Conservation (phyloP, 2,113 vertebrate species). For the Peromyscus leucopus region DNA sequence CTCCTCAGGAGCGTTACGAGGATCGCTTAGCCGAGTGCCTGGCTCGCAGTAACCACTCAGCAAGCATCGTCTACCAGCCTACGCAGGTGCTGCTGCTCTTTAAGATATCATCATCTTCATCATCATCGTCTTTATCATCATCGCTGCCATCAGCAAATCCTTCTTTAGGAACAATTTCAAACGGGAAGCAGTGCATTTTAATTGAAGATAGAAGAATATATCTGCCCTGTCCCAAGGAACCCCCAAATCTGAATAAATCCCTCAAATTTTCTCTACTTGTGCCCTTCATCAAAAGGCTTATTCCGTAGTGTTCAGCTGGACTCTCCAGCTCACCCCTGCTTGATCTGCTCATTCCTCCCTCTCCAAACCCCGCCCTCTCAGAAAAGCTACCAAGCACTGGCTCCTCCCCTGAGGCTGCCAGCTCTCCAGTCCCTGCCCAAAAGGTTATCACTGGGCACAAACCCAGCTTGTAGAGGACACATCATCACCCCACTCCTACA, state of each 20-base stretch:
- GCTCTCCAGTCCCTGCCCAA: too few species aligned
- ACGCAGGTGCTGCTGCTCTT: neutral
- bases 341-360: too few species aligned
- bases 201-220: neutral
- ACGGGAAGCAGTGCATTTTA: neutral
- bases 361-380: too few species aligned
- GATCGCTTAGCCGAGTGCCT: neutral
- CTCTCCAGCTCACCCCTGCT: too few species aligned
- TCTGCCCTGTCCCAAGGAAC: neutral
- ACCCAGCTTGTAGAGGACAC: too few species aligned
- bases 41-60: neutral
- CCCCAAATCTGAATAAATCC: neutral
- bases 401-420: too few species aligned
- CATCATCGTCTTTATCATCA: neutral
- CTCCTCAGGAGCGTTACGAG: neutral
- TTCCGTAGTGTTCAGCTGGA: too few species aligned
- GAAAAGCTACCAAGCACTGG: too few species aligned
- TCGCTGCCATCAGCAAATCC: neutral
- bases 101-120: neutral
- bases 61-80: neutral
- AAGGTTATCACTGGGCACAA: too few species aligned
- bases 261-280: neutral
- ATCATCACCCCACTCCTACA: too few species aligned
- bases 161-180: slow-evolving; percentile 38
- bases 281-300: slow-evolving; percentile 2